Conservation (phyloP, 2,888 invertebrate species). For the Amiota minor region DNA sequence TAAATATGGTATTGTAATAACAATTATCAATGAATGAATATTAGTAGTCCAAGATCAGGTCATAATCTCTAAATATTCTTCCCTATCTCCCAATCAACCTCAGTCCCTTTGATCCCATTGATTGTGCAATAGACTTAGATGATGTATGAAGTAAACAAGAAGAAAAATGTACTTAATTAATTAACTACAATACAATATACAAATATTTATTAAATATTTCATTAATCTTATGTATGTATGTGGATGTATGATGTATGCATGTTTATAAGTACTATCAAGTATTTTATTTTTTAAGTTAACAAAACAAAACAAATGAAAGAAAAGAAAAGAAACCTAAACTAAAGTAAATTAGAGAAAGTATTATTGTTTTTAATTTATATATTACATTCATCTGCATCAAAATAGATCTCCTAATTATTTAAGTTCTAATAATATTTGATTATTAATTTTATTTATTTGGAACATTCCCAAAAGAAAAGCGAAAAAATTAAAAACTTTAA, state of each 20-base stretch:
- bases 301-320: not conserved
- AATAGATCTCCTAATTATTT: conserved; percentile 22
- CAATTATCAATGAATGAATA: conserved; percentile 32
- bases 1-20: conserved; percentile 33
- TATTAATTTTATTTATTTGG: conserved; percentile 3
- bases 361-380: conserved; percentile 15
- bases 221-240: too few species aligned
- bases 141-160: conserved; percentile 29
- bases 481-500: not conserved
- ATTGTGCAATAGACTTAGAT: conserved; percentile 32
- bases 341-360: conserved; percentile 4
- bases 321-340: not conserved
- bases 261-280: not conserved
- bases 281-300: not conserved
- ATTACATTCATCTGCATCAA: conserved; percentile 1
- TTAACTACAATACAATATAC: not conserved
- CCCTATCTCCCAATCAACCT: not conserved
- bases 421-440: conserved; percentile 8
- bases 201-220: too few species aligned
- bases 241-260: too few species aligned
- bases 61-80: too few species aligned
- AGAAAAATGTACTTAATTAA: conserved; percentile 15
- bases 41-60: conserved; percentile 33
- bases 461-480: not conserved
- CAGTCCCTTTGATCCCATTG: conserved; percentile 14